These are phyloP conservation scores for Gastrophysa polygoni DNA, from an alignment of 2,888 invertebrate genomes.

Conservation along the genomic window DNA sequence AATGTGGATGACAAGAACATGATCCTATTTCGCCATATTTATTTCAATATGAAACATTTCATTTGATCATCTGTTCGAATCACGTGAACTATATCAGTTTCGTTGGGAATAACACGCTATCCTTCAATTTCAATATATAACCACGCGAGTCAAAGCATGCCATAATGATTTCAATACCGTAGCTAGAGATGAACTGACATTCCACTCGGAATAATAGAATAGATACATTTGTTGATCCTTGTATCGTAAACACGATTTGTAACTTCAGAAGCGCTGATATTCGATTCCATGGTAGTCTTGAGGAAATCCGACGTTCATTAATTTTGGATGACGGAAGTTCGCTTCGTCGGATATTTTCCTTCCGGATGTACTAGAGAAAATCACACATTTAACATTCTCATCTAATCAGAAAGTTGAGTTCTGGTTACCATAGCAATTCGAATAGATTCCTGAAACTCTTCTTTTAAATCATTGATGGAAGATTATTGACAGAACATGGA, in stretches of 20 bases:
- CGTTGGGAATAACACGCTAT: constrained; percentile 29
- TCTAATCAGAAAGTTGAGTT: no score
- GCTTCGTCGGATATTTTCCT: no score
- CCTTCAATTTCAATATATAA: constrained; percentile 34
- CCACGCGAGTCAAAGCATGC: constrained; percentile 28
- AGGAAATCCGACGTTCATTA: no score
- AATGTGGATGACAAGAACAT: no score
- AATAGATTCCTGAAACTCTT: no score
- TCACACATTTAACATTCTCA: no score
- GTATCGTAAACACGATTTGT: background rate
- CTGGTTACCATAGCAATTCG: no score
- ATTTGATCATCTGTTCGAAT: constrained; percentile 6
- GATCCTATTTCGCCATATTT: constrained; percentile 16
- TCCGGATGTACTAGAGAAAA: no score
- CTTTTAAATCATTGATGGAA: no score
- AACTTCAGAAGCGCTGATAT: background rate
- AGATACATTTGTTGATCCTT: constrained; percentile 13
- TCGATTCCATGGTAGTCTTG: no score
- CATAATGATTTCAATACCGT: constrained; percentile 27
- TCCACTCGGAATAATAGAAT: constrained; percentile 8
- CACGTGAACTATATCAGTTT: constrained; percentile 25
- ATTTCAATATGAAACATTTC: constrained; percentile 9
- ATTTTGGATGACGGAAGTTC: no score
- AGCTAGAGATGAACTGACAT: constrained; percentile 19
- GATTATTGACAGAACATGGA: no score